These are phyloP conservation scores for Ancistrus triradiatus DNA, from an alignment of 2,113 vertebrate genomes.

Conservation along the genomic window DNA sequence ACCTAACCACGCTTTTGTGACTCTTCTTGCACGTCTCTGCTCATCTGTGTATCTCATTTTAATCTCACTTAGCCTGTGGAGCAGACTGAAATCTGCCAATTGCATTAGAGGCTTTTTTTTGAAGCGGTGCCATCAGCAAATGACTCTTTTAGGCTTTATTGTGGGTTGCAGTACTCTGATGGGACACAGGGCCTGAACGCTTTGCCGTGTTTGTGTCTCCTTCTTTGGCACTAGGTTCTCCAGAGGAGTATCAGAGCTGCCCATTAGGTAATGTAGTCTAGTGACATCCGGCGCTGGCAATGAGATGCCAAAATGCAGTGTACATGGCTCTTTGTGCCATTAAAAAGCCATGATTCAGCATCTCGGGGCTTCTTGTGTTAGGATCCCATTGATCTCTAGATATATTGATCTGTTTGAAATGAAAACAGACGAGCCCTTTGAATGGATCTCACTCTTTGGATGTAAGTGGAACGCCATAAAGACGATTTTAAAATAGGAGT, in stretches of 20 bases:
- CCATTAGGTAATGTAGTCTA: constrained; percentile 51
- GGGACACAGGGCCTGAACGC: constrained; percentile 57
- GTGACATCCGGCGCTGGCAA: constrained; percentile 40
- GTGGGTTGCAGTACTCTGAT: constrained; percentile 49
- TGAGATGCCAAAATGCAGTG: not conserved
- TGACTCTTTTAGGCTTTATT: constrained; percentile 60
- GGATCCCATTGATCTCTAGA: not conserved
- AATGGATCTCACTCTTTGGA: not conserved
- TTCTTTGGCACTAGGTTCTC: constrained; percentile 56
- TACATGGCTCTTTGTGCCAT: not conserved
- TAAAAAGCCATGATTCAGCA: constrained; percentile 5
- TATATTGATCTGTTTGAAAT: not conserved
- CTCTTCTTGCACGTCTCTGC: constrained; percentile 47
- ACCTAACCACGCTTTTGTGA: constrained; percentile 1
- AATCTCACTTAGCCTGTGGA: constrained; percentile 48
- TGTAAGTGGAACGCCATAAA: not conserved
- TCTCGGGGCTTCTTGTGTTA: not conserved
- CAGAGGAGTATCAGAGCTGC: too few relatives aligned
- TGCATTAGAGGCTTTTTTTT: constrained; percentile 61
- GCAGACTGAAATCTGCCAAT: constrained; percentile 59
- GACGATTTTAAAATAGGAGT: not conserved
- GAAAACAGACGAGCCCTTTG: not conserved
- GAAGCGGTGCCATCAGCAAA: constrained; percentile 60
- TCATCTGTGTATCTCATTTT: constrained; percentile 53
- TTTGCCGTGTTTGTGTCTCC: constrained; percentile 44